Evolutionary conservation across 2,113 vertebrate genomes (phyloP).

Genomic region (Festucalex cinctus): DNA sequence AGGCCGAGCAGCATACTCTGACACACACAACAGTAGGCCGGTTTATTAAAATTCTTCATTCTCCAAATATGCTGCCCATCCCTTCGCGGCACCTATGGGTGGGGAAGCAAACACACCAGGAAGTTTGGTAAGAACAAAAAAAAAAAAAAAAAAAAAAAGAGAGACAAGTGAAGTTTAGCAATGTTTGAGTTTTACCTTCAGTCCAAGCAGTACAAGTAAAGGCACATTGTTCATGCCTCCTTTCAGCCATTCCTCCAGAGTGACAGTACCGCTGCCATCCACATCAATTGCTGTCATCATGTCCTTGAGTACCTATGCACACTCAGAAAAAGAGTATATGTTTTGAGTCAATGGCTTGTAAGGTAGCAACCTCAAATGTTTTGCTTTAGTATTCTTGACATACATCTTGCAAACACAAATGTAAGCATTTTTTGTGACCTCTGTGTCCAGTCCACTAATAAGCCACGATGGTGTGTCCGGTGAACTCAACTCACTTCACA

Average conservation of each 20-base stretch:
- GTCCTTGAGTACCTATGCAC: constrained; percentile 83
- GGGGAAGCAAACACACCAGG: background rate
- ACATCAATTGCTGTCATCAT: constrained; percentile 90
- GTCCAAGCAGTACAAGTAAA: constrained; percentile 85
- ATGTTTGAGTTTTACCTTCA: constrained; percentile 73
- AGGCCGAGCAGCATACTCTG: constrained; percentile 82
- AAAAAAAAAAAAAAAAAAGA: background rate
- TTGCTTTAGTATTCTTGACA: too few species aligned
- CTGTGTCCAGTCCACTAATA: too few species aligned
- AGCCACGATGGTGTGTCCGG: too few species aligned
- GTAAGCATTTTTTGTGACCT: too few species aligned
- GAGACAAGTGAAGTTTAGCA: too few species aligned
- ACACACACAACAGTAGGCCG: constrained; percentile 84
- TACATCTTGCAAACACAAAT: too few species aligned
- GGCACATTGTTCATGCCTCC: constrained; percentile 89
- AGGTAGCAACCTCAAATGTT: background rate
- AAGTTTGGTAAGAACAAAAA: background rate
- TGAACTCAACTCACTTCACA: too few species aligned
- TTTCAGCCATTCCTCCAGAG: constrained; percentile 85
- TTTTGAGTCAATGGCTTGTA: background rate
- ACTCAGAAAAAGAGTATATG: constrained; percentile 1
- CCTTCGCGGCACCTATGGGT: constrained; percentile 78
- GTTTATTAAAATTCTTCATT: constrained; percentile 86
- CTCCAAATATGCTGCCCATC: constrained; percentile 89
- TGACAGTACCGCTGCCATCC: constrained; percentile 83